Conservation (phyloP, 2,113 vertebrate species). For the Benitochromis conjunctus region DNA sequence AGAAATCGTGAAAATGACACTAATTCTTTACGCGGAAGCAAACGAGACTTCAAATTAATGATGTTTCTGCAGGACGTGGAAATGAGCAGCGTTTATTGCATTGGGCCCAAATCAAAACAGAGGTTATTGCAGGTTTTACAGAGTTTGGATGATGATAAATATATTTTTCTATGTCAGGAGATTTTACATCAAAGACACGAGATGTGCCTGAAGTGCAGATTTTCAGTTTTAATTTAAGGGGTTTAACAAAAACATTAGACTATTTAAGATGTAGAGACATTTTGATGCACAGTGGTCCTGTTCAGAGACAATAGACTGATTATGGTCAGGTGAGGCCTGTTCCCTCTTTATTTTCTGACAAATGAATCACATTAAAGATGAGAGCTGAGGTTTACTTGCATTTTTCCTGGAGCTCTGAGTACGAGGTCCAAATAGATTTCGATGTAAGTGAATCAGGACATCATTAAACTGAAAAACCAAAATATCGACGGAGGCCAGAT, state of each 20-base stretch:
- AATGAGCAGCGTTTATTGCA: neutral
- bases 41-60: neutral
- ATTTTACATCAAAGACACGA: neutral
- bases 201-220: neutral
- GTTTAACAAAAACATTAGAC: neutral
- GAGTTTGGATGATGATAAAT: neutral
- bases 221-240: neutral
- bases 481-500: neutral
- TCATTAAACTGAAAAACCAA: neutral
- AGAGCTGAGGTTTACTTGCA: neutral
- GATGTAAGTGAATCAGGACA: neutral
- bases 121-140: neutral
- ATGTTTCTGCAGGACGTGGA: neutral
- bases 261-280: neutral
- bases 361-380: neutral
- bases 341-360: neutral
- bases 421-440: accelerated
- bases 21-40: neutral
- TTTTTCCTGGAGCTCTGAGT: neutral
- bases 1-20: neutral
- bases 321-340: neutral
- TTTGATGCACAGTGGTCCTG: neutral
- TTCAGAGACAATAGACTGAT: neutral
- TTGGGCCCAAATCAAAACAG: neutral
- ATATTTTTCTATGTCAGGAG: neutral